Evolutionary conservation across 2,113 vertebrate species (phyloP), one percentile per base, ranked within the genome.

Genomic region (Neolamprologus sp.): DNA sequence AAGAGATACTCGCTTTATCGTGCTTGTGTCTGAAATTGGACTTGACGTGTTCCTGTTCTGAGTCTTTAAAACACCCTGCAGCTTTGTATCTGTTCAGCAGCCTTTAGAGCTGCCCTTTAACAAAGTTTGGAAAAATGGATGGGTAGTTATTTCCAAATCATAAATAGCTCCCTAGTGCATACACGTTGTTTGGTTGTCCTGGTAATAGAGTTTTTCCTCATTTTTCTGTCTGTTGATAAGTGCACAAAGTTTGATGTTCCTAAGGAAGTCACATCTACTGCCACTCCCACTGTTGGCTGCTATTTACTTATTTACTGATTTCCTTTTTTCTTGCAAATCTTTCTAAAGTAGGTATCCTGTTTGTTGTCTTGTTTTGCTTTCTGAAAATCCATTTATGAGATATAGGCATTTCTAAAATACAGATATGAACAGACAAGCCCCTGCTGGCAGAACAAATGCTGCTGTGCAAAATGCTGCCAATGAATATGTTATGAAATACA

Each of bases 21-120:
- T 3, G 51, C 21, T 75, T 85, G 7, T 4, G 51, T 93, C 88
- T 85, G 83, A 87, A 83, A 92, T 89, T 87, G 79, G 80, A 91
- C 85, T 23, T 85, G 92, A 92, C 82, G 8, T 81, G 85, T 87
- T 87, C 73, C 85, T 85, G 71, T 65, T 80, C 45, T 5, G 23
- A 80, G 81, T 85, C 57, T 82, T 40, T 31, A 26, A 86, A 81
- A 81, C 28, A 14, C 45, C 54, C 81, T 28, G 60, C 60, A 87
- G 89, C 85, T 58, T 78, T 58, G 26, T 51, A 26, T 83, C 54
- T 82, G 65, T 80, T 81, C 78, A 42, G 84, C 14, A 10, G 58
- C 58, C 71, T 23, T 47, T 33, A 82, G 26, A 23, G 81, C 88
- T 53, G 28, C 53, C 47, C 45, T 83, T 84, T 23, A 83, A 88